Evolutionary conservation across 1,140 invertebrate genomes (phyloP), one percentile per base, ranked within the genome.

Genomic region (Chionoecetes opilio): DNA sequence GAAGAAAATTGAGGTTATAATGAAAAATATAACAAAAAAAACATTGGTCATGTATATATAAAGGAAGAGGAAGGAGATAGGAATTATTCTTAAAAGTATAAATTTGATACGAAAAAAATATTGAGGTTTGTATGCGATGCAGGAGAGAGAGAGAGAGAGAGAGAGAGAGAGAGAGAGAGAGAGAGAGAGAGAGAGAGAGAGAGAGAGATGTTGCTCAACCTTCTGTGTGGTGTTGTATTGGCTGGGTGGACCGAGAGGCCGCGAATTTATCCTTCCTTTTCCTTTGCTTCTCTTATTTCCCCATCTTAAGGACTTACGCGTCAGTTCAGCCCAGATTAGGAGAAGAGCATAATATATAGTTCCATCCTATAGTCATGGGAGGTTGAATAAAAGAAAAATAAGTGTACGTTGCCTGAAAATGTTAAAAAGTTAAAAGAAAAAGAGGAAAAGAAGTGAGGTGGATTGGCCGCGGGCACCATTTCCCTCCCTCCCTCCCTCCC

Each of bases 161-260:
- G 85, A 86, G 85, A 86, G 85, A 86, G 85, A 86, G 85, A 86
- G 85, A 86, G 85, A 86, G 85, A 86, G 85, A 86, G 85, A 86
- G 85, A 86, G 85, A 86, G 85, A 86, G 85, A 86, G 85, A 86
- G 85, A 86, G 85, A 86, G 32, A 86, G 85, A 86, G 85, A 86
- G 85, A 86, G 85, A 86, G 85, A 86, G 85, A 75, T 11, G 63
- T 26, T 21, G 63, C 21, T n/a, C 63, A n/a, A 26, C 63, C 21
- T 75, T n/a, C 63, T 26, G 0, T 1, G 63, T n/a, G 63, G 21
- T 75, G n/a, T n/a, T 75, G 63, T 75, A 75, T 75, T 75, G 63
- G 63, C 63, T n/a, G n/a, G 21, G 21, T 2, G 21, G 63, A 26
- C 26, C 63, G 63, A n/a, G 63, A 75, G 11, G 63, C 21, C 21